Evolutionary conservation across 2,888 invertebrate genomes (phyloP).

Genomic region (Apamea anceps): DNA sequence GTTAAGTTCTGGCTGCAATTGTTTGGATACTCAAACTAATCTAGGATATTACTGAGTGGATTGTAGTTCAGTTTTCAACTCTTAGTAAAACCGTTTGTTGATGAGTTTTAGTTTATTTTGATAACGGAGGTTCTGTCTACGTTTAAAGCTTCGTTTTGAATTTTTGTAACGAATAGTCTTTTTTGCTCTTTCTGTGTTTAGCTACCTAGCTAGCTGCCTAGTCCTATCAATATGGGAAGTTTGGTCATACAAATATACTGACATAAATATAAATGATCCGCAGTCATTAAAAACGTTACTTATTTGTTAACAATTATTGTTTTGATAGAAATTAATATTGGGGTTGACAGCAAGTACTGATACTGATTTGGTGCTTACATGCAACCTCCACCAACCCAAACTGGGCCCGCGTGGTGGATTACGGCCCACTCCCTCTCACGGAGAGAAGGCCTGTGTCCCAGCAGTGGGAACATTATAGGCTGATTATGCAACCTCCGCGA

Average conservation of each 20-base stretch:
- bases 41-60: slow-evolving; percentile 12
- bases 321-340: no score
- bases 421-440: no score
- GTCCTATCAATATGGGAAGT: not conserved
- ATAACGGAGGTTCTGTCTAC: not conserved
- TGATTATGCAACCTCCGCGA: not conserved
- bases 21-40: slow-evolving; percentile 29
- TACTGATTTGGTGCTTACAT: no score
- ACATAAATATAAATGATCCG: no score
- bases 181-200: not conserved
- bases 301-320: no score
- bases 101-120: slow-evolving; percentile 11
- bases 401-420: no score
- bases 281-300: no score
- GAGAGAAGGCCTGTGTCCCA: no score
- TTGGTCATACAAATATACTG: not conserved
- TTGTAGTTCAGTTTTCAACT: slow-evolving; percentile 9
- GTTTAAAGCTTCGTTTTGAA: not conserved
- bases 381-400: no score
- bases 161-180: not conserved
- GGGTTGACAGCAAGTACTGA: no score
- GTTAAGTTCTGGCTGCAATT: not conserved
- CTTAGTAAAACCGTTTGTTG: not conserved
- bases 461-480: no score
- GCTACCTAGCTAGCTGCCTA: no score